Evolutionary conservation across 2,113 vertebrate genomes (phyloP), one percentile per base, ranked within the genome.

Genomic region (Rhinoderma darwinii): DNA sequence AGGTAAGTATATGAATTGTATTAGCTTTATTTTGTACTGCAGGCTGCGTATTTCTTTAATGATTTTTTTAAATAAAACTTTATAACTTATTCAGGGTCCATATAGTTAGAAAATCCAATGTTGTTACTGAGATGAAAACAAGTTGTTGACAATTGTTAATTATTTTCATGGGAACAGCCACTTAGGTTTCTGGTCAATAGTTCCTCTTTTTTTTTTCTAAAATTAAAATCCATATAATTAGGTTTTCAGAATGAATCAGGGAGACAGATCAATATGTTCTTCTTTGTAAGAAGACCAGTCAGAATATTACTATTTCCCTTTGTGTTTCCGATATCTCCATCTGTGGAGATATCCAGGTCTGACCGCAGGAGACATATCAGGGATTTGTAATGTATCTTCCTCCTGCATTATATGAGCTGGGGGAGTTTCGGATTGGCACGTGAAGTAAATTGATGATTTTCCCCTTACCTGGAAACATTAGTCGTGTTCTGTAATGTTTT

Each of bases 221-320:
- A 83, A 70, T 41, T n/a, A 18, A 72, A 72, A 83, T 83, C 66
- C 22, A 83, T 83, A 12, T 83, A 83, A 72, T 83, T 70, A 54
- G 43, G 25, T 50, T 32, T 54, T 72, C 14, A 50, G 63, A 47
- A 68, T 72, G n/a, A 72, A 47, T 82, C 41, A 68, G 6, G 27
- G 7, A 47, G 47, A 30, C 5, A 5, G 3, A 74, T 74, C 72
- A n/a, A 43, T 74, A n/a, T 43, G 20, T 25, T 25, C 72, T 74
- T n/a, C 41, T 44, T 5, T 41, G 1, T 44, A 44, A 74, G 3
- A 74, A 0, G 2, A 2, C 9, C 22, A 25, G 22, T 41, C 20
- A 12, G 72, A 44, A 74, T 74, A 43, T 74, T 73, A 25, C 35
- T 41, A 39, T 30, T 68, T 68, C 63, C 63, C 14, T 68, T 35